Percentiles rank a stretch among this genome's conserved stretches.
These are phyloP conservation scores for Plagodis dolabraria DNA, from an alignment of 2,888 invertebrate genomes.

Conservation along the genomic window DNA sequence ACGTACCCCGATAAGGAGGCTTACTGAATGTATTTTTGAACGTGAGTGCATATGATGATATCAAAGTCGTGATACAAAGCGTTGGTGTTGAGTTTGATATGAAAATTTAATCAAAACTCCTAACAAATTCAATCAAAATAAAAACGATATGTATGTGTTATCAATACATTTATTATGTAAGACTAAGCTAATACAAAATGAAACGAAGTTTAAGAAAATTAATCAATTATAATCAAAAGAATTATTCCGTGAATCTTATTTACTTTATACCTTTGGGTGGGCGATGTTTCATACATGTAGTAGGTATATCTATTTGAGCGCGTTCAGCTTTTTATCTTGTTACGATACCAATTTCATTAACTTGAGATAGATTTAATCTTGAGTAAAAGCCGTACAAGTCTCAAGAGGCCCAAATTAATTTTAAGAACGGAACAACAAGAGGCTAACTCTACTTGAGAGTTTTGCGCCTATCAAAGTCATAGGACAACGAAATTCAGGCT, in stretches of 20 bases:
- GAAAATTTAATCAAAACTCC: too few species aligned
- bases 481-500: constrained; percentile 38
- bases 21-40: constrained; percentile 15
- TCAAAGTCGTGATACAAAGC: not conserved
- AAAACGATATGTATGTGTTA: too few species aligned
- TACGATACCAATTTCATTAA: constrained; percentile 67
- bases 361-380: constrained; percentile 74
- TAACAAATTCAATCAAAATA: too few species aligned
- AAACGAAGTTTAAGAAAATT: too few species aligned
- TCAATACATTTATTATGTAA: too few species aligned
- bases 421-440: constrained; percentile 73
- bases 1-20: constrained; percentile 34
- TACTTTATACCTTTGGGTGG: constrained; percentile 1
- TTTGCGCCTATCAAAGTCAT: constrained; percentile 14
- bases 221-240: too few species aligned
- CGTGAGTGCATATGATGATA: not conserved
- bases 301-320: constrained; percentile 33
- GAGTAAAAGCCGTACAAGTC: constrained; percentile 59
- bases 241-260: too few species aligned
- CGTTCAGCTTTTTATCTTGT: constrained; percentile 50
- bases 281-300: constrained; percentile 14
- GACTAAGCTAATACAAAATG: too few species aligned
- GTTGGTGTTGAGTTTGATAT: too few species aligned
- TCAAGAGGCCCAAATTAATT: constrained; percentile 81
- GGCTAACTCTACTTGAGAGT: constrained; percentile 29